Evolutionary conservation across 1,140 invertebrate genomes (phyloP), one percentile per base, ranked within the genome.

Genomic region (roundworm (Caenorhabditis elegans)): DNA sequence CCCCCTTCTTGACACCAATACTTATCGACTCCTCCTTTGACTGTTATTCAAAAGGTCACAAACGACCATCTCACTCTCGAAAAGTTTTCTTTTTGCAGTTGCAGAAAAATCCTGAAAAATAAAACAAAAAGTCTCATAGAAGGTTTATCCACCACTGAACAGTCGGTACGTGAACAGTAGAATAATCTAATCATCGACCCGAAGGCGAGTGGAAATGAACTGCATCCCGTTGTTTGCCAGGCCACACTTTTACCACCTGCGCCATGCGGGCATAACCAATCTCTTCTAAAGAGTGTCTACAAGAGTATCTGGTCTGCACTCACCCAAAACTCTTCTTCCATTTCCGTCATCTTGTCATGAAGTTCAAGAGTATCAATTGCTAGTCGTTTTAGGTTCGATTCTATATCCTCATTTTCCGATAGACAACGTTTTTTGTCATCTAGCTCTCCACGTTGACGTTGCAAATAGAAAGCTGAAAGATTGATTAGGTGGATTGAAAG

Each of bases 91-190:
- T 43, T 70, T 70, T 6, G 60, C 34, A 19, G 26, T 70, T 8
- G 5, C 2, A 3, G 34, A 39, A 17, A 70, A 70, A 39, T 70
- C n/a, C 60, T 70, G 60, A 19, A 70, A 70, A 26, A 24, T 24
- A 51, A 26, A 49, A 49, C 15, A 48, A 48, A 51, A 34, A 60
- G 60, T 70, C 60, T 70, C 60, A 70, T 70, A 39, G 60, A 70
- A 70, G 60, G 60, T 34, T 70, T 39, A 39, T 70, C 60, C 60
- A 34, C 60, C 60, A 70, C 60, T 70, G 60, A 70, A 70, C 60
- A 70, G 60, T 70, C 60, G 60, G 60, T 39, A 70, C 60, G 60
- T 70, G 60, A 70, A 70, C 60, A 70, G 60, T 70, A 70, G 34
- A 39, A 39, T 70, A 70, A 39, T 70, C 4, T 70, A 70, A 70